Evolutionary conservation across 2,888 invertebrate genomes (phyloP).

Genomic region (Drosophila leonis): DNA sequence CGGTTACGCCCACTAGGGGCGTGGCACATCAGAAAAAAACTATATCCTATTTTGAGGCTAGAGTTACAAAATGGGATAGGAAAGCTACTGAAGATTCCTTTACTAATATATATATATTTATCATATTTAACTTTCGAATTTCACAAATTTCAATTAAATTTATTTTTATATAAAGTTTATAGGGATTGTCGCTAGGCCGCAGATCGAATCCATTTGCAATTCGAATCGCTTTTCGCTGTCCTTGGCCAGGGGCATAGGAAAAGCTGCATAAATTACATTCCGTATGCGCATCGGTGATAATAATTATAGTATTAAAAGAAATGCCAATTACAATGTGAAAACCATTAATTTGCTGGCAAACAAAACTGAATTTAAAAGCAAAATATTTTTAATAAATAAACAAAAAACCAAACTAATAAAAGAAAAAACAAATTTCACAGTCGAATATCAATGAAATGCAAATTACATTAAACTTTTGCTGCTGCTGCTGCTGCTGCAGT

Average conservation of each 20-base stretch:
- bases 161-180: not conserved
- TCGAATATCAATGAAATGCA: constrained; percentile 66
- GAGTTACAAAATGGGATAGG: no score
- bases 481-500: constrained; percentile 9
- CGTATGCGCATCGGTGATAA: not conserved
- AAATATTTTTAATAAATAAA: constrained; percentile 8
- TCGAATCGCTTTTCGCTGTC: not conserved
- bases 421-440: constrained; percentile 28
- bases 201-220: not conserved
- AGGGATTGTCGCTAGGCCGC: not conserved
- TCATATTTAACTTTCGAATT: no score
- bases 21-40: no score
- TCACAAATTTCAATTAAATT: not conserved
- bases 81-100: no score
- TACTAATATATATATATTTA: not conserved
- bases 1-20: no score
- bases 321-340: constrained; percentile 8
- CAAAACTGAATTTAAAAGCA: not conserved
- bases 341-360: constrained; percentile 2
- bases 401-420: constrained; percentile 15
- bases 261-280: constrained; percentile 50
- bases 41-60: no score
- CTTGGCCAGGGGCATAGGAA: constrained; percentile 9
- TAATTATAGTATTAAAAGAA: not conserved
- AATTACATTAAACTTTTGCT: constrained; percentile 62